Percentiles rank a stretch among this genome's conserved stretches.
phyloP scores from a whole-genome alignment of 1,140 invertebrate species.

The Leptopilina clavipes region DNA sequence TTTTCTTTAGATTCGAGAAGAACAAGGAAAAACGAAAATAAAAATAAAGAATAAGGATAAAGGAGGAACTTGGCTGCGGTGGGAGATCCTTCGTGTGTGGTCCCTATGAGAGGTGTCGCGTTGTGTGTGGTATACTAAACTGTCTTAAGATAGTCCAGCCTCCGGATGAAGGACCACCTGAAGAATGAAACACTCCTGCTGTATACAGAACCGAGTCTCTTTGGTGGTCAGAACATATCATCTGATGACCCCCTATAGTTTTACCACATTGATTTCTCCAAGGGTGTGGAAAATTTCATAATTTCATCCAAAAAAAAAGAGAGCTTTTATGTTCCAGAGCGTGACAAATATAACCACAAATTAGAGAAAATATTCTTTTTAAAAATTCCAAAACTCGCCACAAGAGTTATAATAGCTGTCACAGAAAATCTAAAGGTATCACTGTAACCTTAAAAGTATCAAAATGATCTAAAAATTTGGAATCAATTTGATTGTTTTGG shows the following conservation, averaged over 20 bases:
- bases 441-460: too few species aligned
- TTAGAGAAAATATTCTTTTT: too few species aligned
- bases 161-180: conserved; percentile 51
- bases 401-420: too few species aligned
- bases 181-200: conserved; percentile 35
- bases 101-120: conserved; percentile 68
- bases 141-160: conserved; percentile 60
- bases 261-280: too few species aligned
- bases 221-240: conserved; percentile 9
- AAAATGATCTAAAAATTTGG: too few species aligned
- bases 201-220: background rate
- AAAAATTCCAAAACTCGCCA: too few species aligned
- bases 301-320: background rate
- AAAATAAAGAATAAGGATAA: conserved; percentile 42
- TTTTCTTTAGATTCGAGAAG: background rate
- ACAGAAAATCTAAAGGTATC: too few species aligned
- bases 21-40: conserved; percentile 15
- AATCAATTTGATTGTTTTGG: too few species aligned
- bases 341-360: too few species aligned
- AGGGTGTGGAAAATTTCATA: background rate
- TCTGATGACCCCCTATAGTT: conserved; percentile 27
- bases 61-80: conserved; percentile 42
- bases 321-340: too few species aligned
- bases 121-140: conserved; percentile 70
- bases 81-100: conserved; percentile 71